phyloP scores from a whole-genome alignment of 2,113 vertebrate genomes.

The Hyla sarda region DNA sequence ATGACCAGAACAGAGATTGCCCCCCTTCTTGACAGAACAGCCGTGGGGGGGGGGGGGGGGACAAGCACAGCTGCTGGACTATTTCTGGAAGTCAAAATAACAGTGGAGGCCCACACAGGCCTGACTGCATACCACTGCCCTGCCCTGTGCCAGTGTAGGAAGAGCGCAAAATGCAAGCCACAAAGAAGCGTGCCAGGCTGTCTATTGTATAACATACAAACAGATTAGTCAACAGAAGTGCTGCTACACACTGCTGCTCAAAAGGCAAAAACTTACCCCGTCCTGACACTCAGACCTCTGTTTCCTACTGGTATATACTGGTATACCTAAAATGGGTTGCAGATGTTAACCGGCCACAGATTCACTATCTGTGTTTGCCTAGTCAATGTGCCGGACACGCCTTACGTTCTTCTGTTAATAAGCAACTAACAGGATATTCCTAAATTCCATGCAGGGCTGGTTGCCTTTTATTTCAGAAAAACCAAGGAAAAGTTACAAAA shows the following conservation, averaged over 20 bases:
- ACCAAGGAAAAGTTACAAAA: not conserved
- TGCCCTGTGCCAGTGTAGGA: conserved; percentile 12
- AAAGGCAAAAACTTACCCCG: not conserved
- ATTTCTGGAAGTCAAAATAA: conserved; percentile 56
- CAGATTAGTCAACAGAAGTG: not conserved
- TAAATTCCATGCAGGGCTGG: not conserved
- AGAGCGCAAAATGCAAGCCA: not conserved
- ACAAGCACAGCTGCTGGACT: conserved; percentile 54
- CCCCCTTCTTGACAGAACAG: conserved; percentile 26
- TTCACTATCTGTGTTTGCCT: not conserved
- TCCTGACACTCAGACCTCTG: not conserved
- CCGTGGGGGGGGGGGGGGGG: no score
- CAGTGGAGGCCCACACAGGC: conserved; percentile 35
- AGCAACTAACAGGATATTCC: not conserved
- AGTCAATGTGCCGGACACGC: not conserved
- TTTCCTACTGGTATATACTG: not conserved
- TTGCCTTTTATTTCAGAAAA: not conserved
- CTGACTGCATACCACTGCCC: conserved; percentile 27
- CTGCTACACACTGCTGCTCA: not conserved
- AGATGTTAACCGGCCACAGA: not conserved
- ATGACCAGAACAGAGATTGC: not conserved
- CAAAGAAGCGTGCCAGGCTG: not conserved
- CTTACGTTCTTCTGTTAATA: not conserved
- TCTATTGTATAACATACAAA: not conserved
- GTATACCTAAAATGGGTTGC: not conserved